phyloP scores from a whole-genome alignment of 2,797 vertebrate genomes.

The Echiichthys vipera region DNA sequence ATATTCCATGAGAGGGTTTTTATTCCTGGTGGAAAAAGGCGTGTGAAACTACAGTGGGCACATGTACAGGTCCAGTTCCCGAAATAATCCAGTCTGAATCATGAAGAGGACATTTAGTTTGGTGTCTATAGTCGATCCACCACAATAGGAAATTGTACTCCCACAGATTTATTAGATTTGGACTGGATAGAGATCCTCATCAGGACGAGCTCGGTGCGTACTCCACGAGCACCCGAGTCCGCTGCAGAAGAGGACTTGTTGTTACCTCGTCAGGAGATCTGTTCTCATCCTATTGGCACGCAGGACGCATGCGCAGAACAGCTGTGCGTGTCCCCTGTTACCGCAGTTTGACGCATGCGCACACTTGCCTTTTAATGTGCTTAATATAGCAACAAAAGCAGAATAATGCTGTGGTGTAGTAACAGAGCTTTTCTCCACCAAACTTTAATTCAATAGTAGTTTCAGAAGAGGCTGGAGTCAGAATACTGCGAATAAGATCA shows the following conservation, averaged over 20 bases:
- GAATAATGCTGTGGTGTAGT: constrained; percentile 57
- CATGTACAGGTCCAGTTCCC: constrained; percentile 69
- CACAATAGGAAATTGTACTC: constrained; percentile 75
- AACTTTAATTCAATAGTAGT: not conserved
- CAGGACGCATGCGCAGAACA: constrained; percentile 60
- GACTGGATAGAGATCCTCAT: constrained; percentile 66
- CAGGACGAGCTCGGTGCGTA: constrained; percentile 52
- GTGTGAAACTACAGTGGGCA: constrained; percentile 58
- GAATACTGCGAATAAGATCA: not conserved
- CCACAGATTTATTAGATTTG: constrained; percentile 68
- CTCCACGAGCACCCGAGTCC: constrained; percentile 50
- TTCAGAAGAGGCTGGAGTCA: not conserved
- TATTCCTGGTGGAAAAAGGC: constrained; percentile 58
- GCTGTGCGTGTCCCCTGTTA: constrained; percentile 53
- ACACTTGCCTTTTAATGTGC: constrained; percentile 23
- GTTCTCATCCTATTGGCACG: constrained; percentile 63
- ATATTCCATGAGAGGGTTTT: constrained; percentile 70
- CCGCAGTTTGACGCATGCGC: constrained; percentile 82
- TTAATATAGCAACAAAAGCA: constrained; percentile 79
- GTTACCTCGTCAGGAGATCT: constrained; percentile 35
- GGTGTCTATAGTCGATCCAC: constrained; percentile 74
- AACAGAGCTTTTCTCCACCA: constrained; percentile 39
- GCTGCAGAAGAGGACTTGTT: not conserved
- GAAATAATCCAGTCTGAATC: constrained; percentile 75
- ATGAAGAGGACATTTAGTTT: constrained; percentile 66